Conservation (phyloP, 2,797 vertebrate species). For the Phylloscopus collybita region DNA sequence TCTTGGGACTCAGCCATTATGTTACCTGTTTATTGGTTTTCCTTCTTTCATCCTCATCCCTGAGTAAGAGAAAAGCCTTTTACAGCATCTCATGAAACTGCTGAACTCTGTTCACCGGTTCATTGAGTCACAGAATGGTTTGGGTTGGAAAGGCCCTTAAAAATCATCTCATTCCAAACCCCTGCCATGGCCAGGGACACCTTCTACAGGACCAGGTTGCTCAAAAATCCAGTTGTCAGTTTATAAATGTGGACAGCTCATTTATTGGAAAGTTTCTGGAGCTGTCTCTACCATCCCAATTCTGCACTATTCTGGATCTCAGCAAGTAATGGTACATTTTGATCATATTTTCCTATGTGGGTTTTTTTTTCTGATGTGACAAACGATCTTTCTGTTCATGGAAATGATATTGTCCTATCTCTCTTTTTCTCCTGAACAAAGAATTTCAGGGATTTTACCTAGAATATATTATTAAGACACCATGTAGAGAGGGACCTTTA, state of each 20-base stretch:
- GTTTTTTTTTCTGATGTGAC: not conserved
- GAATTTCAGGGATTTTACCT: not conserved
- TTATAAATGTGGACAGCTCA: not conserved
- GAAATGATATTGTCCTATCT: not conserved
- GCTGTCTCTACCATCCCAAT: not conserved
- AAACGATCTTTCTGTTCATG: not conserved
- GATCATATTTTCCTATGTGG: not conserved
- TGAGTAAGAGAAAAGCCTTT: not conserved
- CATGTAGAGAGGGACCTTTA: not conserved
- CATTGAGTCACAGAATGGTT: not conserved
- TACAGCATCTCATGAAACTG: not conserved
- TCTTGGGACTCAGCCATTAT: not conserved
- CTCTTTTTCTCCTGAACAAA: not conserved
- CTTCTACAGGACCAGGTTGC: not conserved
- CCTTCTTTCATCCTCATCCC: not conserved
- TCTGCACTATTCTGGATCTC: not conserved
- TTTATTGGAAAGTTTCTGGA: not conserved
- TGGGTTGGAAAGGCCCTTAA: not conserved
- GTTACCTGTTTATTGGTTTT: not conserved
- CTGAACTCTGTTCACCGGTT: not conserved
- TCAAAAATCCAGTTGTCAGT: not conserved
- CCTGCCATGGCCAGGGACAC: too few species aligned
- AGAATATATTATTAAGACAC: not conserved
- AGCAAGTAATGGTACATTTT: not conserved
- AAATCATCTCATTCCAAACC: not conserved